These are phyloP conservation scores for Ypsolopha sequella DNA, from an alignment of 2,888 invertebrate species.

Conservation along the genomic window DNA sequence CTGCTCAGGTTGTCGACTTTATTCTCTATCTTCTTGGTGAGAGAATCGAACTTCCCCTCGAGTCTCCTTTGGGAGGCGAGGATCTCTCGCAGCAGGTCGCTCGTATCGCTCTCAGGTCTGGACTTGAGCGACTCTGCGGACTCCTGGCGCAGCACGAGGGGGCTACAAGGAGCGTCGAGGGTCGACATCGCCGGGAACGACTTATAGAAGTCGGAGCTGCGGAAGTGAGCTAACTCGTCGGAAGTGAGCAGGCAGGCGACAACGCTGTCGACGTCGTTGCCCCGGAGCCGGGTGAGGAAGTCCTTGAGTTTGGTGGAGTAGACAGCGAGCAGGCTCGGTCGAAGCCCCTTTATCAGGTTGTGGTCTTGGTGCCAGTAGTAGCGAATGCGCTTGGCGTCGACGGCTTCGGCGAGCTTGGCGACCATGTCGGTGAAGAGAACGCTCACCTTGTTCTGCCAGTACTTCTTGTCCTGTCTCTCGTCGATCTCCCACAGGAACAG, in stretches of 20 bases:
- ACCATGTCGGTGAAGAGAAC: constrained; percentile 41
- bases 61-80: neutral
- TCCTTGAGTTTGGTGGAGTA: constrained; percentile 40
- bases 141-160: constrained; percentile 1
- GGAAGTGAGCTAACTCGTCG: constrained; percentile 33
- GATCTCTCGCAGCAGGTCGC: neutral
- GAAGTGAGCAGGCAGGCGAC: constrained; percentile 27
- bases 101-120: constrained; percentile 18
- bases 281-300: constrained; percentile 41
- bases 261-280: constrained; percentile 34
- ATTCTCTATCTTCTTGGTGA: constrained; percentile 10
- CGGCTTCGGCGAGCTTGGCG: constrained; percentile 30
- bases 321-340: constrained; percentile 25
- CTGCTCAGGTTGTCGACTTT: constrained; percentile 19
- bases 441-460: constrained; percentile 42
- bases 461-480: constrained; percentile 30
- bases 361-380: constrained; percentile 48
- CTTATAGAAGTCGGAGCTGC: constrained; percentile 33
- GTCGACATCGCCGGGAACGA: constrained; percentile 13
- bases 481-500: constrained; percentile 56
- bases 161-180: neutral
- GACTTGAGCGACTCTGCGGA: constrained; percentile 4
- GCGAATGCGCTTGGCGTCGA: constrained; percentile 32
- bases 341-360: constrained; percentile 43
- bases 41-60: constrained; percentile 1